Percentiles rank a stretch among this genome's conserved stretches.
Conservation (phyloP, 2,113 vertebrate genomes). For the Sinosuthora webbiana region DNA sequence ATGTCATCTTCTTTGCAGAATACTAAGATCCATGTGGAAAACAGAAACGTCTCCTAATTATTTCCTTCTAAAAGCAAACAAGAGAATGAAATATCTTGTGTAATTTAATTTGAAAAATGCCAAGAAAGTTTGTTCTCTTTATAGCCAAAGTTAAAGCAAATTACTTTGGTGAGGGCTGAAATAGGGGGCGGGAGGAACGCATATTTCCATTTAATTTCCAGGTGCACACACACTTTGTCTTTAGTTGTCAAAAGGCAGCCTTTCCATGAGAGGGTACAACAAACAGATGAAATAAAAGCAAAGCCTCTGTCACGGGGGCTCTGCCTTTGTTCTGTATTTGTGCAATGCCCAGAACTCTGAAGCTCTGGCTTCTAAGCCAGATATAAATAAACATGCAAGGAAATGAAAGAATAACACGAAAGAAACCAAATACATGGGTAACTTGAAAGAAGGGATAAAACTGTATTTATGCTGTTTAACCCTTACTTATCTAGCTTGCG, state of each 20-base stretch:
- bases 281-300: neutral
- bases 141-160: constrained; percentile 37
- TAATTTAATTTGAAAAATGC: constrained; percentile 64
- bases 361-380: constrained; percentile 7
- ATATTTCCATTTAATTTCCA: constrained; percentile 15
- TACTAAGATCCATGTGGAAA: constrained; percentile 56
- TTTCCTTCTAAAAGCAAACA: constrained; percentile 66
- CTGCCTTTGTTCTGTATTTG: constrained; percentile 32
- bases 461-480: neutral
- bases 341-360: constrained; percentile 11
- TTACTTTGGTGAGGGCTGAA: neutral
- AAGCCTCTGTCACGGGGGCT: neutral
- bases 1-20: constrained; percentile 55
- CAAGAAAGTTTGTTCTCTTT: constrained; percentile 28
- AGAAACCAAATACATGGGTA: constrained; percentile 9
- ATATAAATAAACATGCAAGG: constrained; percentile 40
- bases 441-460: constrained; percentile 17
- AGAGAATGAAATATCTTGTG: constrained; percentile 38
- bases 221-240: neutral
- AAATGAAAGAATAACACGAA: neutral
- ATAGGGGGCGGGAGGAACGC: accelerated
- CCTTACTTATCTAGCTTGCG: neutral
- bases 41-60: constrained; percentile 64
- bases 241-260: neutral
- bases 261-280: neutral